Percentiles rank a stretch among this genome's conserved stretches.
Evolutionary conservation across 2,797 vertebrate species (phyloP).

Genomic region (Esox lucius): DNA sequence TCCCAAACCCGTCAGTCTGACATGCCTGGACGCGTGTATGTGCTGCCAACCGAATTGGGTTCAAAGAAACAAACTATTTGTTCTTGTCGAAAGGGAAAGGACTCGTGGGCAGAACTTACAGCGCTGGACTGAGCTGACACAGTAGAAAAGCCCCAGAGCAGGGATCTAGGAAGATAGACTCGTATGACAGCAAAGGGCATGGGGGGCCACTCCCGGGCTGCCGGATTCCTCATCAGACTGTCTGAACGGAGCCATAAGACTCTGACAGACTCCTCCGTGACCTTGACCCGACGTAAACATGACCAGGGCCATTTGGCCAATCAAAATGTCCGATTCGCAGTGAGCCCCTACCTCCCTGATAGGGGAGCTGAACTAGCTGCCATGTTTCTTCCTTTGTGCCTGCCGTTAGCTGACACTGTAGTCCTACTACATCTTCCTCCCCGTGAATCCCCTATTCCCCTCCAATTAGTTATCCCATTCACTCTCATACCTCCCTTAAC

Average conservation of each 20-base stretch:
- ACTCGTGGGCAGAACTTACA: not conserved
- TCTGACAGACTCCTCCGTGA: slow-evolving; percentile 57
- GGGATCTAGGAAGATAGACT: slow-evolving; percentile 44
- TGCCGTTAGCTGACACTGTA: slow-evolving; percentile 46
- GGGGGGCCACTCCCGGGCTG: slow-evolving; percentile 42
- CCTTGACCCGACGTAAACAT: slow-evolving; percentile 62
- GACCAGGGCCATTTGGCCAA: slow-evolving; percentile 34
- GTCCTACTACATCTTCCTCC: slow-evolving; percentile 37
- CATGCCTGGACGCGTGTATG: no score
- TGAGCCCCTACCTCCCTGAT: slow-evolving; percentile 28
- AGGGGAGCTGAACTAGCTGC: slow-evolving; percentile 40
- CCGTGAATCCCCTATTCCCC: slow-evolving; percentile 54
- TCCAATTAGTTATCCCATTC: slow-evolving; percentile 56
- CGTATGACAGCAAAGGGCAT: slow-evolving; percentile 60
- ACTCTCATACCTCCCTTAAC: slow-evolving; percentile 64
- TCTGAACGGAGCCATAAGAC: slow-evolving; percentile 69
- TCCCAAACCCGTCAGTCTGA: no score
- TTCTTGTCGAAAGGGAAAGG: not conserved
- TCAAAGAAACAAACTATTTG: not conserved
- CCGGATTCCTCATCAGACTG: slow-evolving; percentile 64
- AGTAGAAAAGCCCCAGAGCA: slow-evolving; percentile 4
- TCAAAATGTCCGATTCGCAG: slow-evolving; percentile 38
- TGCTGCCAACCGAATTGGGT: no score
- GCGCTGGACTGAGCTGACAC: not conserved
- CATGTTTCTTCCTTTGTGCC: slow-evolving; percentile 35